These are phyloP conservation scores for Galemys pyrenaicus DNA, from an alignment of 2,113 vertebrate species.

Conservation along the genomic window DNA sequence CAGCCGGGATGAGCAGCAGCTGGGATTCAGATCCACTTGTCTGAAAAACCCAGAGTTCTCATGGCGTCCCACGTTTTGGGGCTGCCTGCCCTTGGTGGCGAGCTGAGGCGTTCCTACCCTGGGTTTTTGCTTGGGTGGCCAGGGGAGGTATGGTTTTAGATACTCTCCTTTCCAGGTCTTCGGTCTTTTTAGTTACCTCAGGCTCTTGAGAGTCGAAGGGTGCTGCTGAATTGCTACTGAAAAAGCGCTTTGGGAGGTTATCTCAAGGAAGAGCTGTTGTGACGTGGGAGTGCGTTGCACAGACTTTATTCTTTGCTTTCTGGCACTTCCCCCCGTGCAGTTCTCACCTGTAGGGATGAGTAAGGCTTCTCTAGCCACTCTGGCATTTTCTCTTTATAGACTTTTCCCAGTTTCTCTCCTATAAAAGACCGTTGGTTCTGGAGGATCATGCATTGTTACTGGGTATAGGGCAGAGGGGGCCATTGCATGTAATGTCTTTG, in stretches of 20 bases:
- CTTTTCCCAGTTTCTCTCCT: neutral
- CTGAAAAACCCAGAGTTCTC: neutral
- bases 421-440: neutral
- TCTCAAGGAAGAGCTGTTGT: neutral
- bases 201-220: neutral
- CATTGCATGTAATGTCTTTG: neutral
- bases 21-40: neutral
- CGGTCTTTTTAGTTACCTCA: neutral
- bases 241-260: neutral
- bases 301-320: neutral
- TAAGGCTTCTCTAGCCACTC: neutral
- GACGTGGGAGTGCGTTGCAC: neutral
- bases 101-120: neutral
- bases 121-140: neutral
- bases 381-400: neutral
- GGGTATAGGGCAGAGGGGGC: neutral
- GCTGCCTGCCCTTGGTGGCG: neutral
- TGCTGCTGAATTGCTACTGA: neutral
- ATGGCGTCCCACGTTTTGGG: neutral
- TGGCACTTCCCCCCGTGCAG: neutral
- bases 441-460: neutral
- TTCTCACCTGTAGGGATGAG: neutral
- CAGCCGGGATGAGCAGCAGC: neutral
- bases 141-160: neutral
- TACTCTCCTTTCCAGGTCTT: neutral